phyloP scores from a whole-genome alignment of 2,888 invertebrate species.

The Buathra laborator region DNA sequence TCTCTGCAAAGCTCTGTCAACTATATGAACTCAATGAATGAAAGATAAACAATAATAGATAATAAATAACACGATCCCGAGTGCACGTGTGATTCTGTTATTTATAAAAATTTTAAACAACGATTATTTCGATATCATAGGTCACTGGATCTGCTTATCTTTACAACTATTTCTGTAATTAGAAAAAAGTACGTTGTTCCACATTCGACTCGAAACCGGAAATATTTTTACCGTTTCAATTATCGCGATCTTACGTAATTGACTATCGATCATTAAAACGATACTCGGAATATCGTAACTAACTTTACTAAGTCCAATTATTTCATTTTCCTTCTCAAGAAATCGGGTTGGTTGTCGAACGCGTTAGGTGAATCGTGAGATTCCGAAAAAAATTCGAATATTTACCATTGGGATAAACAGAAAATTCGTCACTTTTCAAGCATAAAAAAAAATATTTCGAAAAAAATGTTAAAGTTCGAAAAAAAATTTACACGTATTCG shows the following conservation, averaged over 20 bases:
- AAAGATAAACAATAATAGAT: background rate
- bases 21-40: background rate
- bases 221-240: background rate
- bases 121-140: background rate
- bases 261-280: no score
- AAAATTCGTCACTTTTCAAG: no score
- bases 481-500: no score
- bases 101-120: background rate
- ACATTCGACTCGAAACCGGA: slow-evolving; percentile 1
- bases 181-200: background rate
- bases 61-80: no score
- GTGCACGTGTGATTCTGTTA: no score
- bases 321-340: background rate
- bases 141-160: slow-evolving; percentile 11
- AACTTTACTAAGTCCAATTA: background rate
- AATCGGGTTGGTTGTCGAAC: no score
- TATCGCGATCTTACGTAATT: background rate
- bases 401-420: no score
- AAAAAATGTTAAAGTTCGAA: no score
- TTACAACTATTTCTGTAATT: slow-evolving; percentile 12
- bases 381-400: no score
- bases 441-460: no score
- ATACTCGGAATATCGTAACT: background rate
- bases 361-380: no score
- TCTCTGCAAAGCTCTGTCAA: background rate